Evolutionary conservation across 2,113 vertebrate genomes (phyloP).

Genomic region (Delphinus delphis): DNA sequence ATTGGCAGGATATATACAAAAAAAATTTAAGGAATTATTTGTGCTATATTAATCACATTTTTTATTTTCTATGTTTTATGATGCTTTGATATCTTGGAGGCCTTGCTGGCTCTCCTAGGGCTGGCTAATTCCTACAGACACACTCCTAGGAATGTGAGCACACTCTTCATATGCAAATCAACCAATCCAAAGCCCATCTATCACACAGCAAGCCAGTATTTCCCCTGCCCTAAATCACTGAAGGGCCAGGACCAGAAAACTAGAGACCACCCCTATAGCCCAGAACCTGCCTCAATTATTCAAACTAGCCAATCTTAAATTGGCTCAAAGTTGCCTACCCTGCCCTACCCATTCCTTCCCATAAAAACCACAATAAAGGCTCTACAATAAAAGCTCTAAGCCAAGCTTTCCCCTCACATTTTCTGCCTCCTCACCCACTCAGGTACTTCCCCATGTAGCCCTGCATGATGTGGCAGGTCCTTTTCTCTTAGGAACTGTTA

Average conservation of each 20-base stretch:
- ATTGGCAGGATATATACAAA: neutral
- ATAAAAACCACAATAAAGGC: neutral
- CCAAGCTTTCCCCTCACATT: neutral
- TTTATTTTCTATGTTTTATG: neutral
- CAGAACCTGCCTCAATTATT: neutral
- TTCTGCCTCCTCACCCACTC: neutral
- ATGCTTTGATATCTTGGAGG: neutral
- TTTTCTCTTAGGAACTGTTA: neutral
- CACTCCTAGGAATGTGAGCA: neutral
- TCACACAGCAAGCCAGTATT: neutral
- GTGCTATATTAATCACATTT: neutral
- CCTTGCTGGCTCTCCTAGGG: neutral
- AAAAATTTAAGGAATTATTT: neutral
- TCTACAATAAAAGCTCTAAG: neutral
- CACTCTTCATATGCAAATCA: neutral
- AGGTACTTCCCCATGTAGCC: neutral
- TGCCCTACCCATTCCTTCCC: neutral
- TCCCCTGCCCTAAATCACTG: neutral
- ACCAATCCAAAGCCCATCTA: neutral
- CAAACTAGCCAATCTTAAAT: neutral
- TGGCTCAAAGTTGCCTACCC: neutral
- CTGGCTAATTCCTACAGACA: neutral
- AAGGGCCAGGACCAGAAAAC: neutral
- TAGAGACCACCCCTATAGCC: neutral
- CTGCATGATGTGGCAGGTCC: accelerated